phyloP scores from a whole-genome alignment of 2,797 vertebrate species.

The Galagoides demidoff region DNA sequence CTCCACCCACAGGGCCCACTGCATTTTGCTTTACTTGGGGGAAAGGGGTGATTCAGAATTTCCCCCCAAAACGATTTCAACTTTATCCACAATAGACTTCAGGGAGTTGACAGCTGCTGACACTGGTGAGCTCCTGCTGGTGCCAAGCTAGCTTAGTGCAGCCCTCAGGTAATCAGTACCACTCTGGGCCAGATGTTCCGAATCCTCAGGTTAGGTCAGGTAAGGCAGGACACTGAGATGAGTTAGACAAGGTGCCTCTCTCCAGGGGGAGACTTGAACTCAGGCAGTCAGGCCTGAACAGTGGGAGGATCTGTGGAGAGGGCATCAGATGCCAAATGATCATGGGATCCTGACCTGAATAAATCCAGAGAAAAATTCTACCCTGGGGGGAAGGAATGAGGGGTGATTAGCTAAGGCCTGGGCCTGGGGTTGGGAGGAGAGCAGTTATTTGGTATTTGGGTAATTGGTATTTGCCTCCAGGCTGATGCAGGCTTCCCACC shows the following conservation, averaged over 20 bases:
- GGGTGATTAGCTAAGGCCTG: neutral
- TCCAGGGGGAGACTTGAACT: neutral
- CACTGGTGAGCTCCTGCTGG: neutral
- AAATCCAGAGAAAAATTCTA: neutral
- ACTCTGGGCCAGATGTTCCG: neutral
- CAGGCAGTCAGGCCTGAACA: neutral
- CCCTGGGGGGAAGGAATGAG: neutral
- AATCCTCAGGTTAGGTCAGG: neutral
- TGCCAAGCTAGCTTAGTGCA: fast-evolving
- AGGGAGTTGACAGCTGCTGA: neutral
- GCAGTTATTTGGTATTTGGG: neutral
- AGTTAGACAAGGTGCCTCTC: neutral
- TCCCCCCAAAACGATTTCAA: neutral
- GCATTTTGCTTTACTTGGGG: neutral
- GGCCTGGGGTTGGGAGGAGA: neutral
- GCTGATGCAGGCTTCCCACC: neutral
- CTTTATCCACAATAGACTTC: neutral
- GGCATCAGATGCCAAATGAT: neutral
- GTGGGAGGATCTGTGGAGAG: neutral
- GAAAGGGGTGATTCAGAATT: neutral
- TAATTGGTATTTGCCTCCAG: slow-evolving; percentile 31
- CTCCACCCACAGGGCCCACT: too few relatives aligned
- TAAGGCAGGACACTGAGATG: neutral
- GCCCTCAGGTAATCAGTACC: too few relatives aligned
- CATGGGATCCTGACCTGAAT: neutral